A percentile compares a stretch with the other conserved stretches of the same genome.
phyloP scores from a whole-genome alignment of 2,888 invertebrate species.

The Dynastes hyllus region DNA sequence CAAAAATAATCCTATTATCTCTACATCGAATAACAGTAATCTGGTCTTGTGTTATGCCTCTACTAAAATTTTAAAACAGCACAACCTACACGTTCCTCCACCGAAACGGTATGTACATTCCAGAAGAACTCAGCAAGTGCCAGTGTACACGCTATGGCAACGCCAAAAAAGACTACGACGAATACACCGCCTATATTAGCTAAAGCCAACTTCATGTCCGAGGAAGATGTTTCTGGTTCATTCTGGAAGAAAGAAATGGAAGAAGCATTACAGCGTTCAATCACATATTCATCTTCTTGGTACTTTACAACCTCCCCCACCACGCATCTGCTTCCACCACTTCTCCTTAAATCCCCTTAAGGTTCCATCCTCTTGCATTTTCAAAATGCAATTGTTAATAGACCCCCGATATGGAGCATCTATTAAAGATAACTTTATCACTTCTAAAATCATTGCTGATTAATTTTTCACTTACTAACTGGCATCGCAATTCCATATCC shows the following conservation, averaged over 20 bases:
- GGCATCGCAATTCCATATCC: constrained; percentile 96
- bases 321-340: constrained; percentile 87
- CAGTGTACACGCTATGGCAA: constrained; percentile 80
- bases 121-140: constrained; percentile 90
- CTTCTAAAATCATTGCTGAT: neutral
- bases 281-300: neutral
- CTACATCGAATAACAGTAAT: too few relatives aligned
- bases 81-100: constrained; percentile 81
- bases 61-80: neutral
- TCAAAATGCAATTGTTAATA: constrained; percentile 87
- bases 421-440: constrained; percentile 63
- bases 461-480: constrained; percentile 78
- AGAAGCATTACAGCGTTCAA: neutral
- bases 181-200: constrained; percentile 95
- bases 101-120: constrained; percentile 86
- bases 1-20: constrained; percentile 1
- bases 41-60: too few relatives aligned
- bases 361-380: constrained; percentile 89
- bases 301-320: constrained; percentile 68
- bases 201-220: constrained; percentile 79
- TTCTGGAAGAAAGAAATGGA: constrained; percentile 27
- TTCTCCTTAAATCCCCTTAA: constrained; percentile 85
- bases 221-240: constrained; percentile 62
- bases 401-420: constrained; percentile 82
- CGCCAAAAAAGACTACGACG: constrained; percentile 85